phyloP scores from a whole-genome alignment of 2,113 vertebrate species.

The Urocynchramus pylzowi region DNA sequence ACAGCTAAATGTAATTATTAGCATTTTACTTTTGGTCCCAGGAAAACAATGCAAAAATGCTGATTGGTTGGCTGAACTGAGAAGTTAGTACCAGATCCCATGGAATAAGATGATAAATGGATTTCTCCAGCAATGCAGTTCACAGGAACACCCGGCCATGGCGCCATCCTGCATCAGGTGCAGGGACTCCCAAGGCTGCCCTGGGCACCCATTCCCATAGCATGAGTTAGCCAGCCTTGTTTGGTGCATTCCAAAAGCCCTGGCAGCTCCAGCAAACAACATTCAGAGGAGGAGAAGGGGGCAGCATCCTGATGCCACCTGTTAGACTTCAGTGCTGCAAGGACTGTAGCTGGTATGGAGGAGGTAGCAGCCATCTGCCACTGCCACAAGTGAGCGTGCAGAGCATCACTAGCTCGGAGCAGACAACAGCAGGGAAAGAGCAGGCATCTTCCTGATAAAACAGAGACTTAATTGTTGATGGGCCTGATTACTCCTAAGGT shows the following conservation, averaged over 20 bases:
- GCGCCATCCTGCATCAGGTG: not conserved
- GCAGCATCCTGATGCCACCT: not conserved
- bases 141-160: not conserved
- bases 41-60: not conserved
- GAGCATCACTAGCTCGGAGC: not conserved
- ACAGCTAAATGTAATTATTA: not conserved
- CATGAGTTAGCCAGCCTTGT: not conserved
- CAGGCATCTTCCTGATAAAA: not conserved
- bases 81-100: not conserved
- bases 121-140: not conserved
- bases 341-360: not conserved
- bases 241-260: not conserved
- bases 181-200: not conserved
- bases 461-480: not conserved
- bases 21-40: not conserved
- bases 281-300: not conserved
- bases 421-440: not conserved
- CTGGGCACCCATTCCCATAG: not conserved
- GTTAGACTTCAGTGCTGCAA: not conserved
- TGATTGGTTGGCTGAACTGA: not conserved
- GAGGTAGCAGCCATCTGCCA: not conserved
- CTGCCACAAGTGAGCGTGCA: accelerated
- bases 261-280: not conserved
- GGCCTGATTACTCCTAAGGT: not conserved
- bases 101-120: accelerated